Evolutionary conservation across 2,888 invertebrate genomes (phyloP).

Genomic region (Macrosiphum euphorbiae): DNA sequence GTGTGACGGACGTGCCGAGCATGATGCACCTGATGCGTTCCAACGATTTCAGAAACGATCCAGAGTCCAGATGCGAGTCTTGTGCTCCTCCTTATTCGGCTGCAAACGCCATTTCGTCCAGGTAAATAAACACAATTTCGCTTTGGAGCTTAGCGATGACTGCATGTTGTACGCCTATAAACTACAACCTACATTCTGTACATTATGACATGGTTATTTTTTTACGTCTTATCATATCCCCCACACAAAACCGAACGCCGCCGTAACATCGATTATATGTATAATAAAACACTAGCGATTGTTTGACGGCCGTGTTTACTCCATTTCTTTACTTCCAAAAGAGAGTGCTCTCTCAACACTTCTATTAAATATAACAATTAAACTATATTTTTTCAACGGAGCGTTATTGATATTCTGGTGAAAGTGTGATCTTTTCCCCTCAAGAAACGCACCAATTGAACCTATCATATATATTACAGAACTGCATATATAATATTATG

Average conservation of each 20-base stretch:
- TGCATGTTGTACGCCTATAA: not conserved
- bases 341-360: no score
- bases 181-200: not conserved
- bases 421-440: no score
- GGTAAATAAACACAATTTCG: conserved; percentile 30
- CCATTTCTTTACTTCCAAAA: no score
- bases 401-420: no score
- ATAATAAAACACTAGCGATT: no score
- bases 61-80: conserved; percentile 75
- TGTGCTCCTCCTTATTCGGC: conserved; percentile 81
- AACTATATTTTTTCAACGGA: no score
- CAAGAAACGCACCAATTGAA: no score
- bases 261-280: not conserved
- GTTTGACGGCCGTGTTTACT: no score
- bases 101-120: conserved; percentile 79
- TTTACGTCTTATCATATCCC: not conserved
- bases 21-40: conserved; percentile 78
- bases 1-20: conserved; percentile 74
- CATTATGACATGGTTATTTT: not conserved
- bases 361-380: no score
- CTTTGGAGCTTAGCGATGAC: not conserved
- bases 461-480: no score
- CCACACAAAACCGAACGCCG: not conserved
- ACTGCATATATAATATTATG: no score
- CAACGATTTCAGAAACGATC: conserved; percentile 80